Evolutionary conservation across 2,888 invertebrate species (phyloP), one percentile per base, ranked within the genome.

Genomic region (Gari tellinella): DNA sequence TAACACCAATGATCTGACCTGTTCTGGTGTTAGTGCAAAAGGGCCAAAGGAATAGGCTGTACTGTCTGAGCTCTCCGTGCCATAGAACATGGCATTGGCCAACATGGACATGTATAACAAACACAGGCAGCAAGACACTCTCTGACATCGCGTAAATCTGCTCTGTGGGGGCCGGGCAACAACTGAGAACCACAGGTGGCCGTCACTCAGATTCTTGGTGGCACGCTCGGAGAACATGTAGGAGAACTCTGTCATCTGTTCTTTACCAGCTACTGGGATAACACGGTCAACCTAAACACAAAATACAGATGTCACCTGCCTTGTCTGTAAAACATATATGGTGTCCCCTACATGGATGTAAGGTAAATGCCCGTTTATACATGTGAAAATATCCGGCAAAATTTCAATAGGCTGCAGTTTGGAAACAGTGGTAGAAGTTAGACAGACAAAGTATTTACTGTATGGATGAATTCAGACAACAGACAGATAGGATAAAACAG

Each of bases 161-260:
- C 92, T 93, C 57, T 92, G 88, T 0, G 92, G 92, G 2, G 93
- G 93, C 23, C 93, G 87, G 40, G 92, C 90, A 69, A 94, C 91
- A 7, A 94, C 92, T 0, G 93, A 93, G 84, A 93, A 93, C 93
- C 93, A 93, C 51, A 93, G 85, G 82, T 93, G 93, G 4, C 92
- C 93, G 73, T 94, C 93, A 15, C 90, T 88, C 2, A 93, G 84
- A 60, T 92, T 91, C 80, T 91, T 90, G 37, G 89, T 88, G 10
- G 92, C 88, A 40, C 88, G 89, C 66, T 90, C 90, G 1, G 90
- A 82, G 83, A 93, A 93, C 65, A 93, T 85, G 80, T 93, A 92
- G 12, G 87, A 82, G 79, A 93, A 93, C 65, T 92, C 90, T 2
- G 88, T 89, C 83, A 92, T 90, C 83, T 93, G 92, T 51, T 92